A percentile compares a stretch with the other conserved stretches of the same genome.
These are phyloP conservation scores for Meda fulgida DNA, from an alignment of 2,797 vertebrate genomes.

Conservation along the genomic window DNA sequence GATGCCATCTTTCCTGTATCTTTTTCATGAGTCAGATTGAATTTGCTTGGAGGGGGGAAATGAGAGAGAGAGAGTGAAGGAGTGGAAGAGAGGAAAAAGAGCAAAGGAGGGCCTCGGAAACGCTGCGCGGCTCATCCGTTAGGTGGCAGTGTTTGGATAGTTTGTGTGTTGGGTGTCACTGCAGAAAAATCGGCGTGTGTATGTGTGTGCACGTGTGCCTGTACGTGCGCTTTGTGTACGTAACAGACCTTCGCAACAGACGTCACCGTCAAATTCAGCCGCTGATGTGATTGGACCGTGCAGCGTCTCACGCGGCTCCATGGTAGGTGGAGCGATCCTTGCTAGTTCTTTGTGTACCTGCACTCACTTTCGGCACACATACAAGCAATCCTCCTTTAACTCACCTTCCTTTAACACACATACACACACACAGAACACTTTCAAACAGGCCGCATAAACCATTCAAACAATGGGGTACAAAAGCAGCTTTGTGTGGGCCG, in stretches of 20 bases:
- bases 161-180: constrained; percentile 44
- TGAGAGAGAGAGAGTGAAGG: constrained; percentile 38
- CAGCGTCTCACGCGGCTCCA: not conserved
- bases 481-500: constrained; percentile 65
- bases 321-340: constrained; percentile 44
- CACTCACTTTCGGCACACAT: constrained; percentile 30
- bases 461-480: constrained; percentile 58
- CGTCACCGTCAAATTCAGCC: constrained; percentile 42
- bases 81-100: constrained; percentile 12
- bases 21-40: constrained; percentile 62
- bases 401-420: constrained; percentile 51
- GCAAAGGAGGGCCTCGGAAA: not conserved
- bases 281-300: constrained; percentile 51
- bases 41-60: constrained; percentile 61
- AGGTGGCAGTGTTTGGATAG: constrained; percentile 63
- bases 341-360: constrained; percentile 38
- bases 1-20: constrained; percentile 66
- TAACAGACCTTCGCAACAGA: constrained; percentile 58
- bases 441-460: constrained; percentile 50
- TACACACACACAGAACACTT: constrained; percentile 22
- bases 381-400: constrained; percentile 46
- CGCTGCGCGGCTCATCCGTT: constrained; percentile 38
- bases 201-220: constrained; percentile 38
- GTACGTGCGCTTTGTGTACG: constrained; percentile 36
- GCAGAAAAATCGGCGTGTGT: constrained; percentile 43